phyloP scores from a whole-genome alignment of 1,140 invertebrate genomes.

The Bombus impatiens region DNA sequence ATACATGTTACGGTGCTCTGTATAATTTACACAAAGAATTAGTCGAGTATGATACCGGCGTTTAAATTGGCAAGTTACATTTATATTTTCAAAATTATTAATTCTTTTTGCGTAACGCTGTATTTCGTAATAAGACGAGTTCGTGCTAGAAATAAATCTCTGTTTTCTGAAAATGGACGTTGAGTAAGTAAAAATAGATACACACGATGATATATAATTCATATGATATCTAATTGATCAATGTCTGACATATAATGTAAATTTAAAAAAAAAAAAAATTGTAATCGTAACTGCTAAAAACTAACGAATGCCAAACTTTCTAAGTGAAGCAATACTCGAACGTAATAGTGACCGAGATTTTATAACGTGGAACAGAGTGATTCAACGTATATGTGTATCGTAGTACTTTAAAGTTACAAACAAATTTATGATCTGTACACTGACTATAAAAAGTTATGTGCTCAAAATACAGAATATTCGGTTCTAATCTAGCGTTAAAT shows the following conservation, averaged over 20 bases:
- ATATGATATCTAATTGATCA: no score
- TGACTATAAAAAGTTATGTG: not conserved
- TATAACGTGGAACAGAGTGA: not conserved
- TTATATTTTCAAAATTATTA: not conserved
- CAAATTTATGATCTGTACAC: not conserved
- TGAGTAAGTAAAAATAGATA: not conserved
- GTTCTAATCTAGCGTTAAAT: not conserved
- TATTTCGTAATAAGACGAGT: not conserved
- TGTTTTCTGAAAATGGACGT: not conserved
- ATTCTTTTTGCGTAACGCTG: not conserved
- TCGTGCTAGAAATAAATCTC: not conserved
- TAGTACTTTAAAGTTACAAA: not conserved
- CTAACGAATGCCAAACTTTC: constrained; percentile 14
- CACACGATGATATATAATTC: no score
- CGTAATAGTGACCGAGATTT: constrained; percentile 16
- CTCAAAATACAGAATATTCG: not conserved
- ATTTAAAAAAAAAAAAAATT: not conserved
- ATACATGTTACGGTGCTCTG: no score
- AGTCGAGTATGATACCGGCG: no score
- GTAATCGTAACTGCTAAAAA: not conserved
- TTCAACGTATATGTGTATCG: not conserved
- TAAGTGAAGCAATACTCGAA: constrained; percentile 24
- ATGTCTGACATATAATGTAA: no score
- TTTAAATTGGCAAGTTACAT: not conserved
- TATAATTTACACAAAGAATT: no score